Base-by-base conservation (phyloP, 2,113 vertebrate genomes). In the Pseudopipra pipra region DNA sequence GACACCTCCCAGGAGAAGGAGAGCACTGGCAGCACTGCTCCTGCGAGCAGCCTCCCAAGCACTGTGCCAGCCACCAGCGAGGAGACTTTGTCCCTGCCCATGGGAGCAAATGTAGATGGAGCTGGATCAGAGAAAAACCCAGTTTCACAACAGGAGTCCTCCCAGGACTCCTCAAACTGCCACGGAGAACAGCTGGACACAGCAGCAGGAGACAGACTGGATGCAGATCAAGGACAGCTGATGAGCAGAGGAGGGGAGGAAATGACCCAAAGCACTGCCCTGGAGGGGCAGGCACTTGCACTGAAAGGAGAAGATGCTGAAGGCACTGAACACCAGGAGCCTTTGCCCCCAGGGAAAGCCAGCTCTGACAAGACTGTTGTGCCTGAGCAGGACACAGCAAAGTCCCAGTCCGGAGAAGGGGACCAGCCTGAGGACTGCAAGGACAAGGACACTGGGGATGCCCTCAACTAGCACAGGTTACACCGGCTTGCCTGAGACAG, bases 401-500 rank as follows among this genome's bases (percentile, higher is more conserved):
- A 82, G 58, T 56, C 84, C 39, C 85, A 88, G 79, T 46, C 74
- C 44, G 25, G 56, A 66, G 89, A 87, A 52, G 82, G 81, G 68
- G 89, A 91, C 47, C 92, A 94, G 58, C 73, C 90, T 72, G 95
- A 70, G 49, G 74, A 89, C 14, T 72, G 72, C 94, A 93, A 86
- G 75, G 83, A 87, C 52, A 87, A 89, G 73, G 70, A 85, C 83
- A 82, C 31, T 20, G 86, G 77, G 37, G 77, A 85, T 41, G 14
- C 41, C 58, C 61, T 46, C 75, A 94, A 97, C 90, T 96, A 94
- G 90, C 31, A 85, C 39, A 86, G 79, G 58, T 44, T 56, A 77
- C 52, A 67, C 27, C 3, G 0, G 62, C 79, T 84, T 80, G 76
- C 90, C 91, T 79, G 73, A 80, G 41, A 51, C 24, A 58, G 65